Evolutionary conservation across 2,113 vertebrate species (phyloP).

Genomic region (Mesoclemmys tuberculata): DNA sequence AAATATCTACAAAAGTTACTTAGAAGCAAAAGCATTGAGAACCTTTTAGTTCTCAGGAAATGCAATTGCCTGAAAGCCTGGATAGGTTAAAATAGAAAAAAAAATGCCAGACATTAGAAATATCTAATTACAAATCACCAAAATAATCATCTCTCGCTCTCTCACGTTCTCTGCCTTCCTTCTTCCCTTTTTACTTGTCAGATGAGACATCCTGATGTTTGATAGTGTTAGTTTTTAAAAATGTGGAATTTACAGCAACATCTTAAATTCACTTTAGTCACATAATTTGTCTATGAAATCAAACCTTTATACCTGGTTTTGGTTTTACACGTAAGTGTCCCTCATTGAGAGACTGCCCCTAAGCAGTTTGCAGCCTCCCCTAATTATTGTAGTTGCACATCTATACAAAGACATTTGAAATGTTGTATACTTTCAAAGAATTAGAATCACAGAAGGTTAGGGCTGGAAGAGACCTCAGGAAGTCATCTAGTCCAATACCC

Average conservation of each 20-base stretch:
- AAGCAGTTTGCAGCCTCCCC: background rate
- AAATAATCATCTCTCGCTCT: background rate
- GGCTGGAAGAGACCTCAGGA: too few relatives aligned
- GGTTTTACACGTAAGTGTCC: background rate
- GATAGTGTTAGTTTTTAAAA: background rate
- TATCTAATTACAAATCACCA: background rate
- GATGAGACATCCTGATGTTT: background rate
- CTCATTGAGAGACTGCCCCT: background rate
- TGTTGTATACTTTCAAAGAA: background rate
- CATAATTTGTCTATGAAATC: background rate
- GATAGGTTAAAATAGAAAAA: background rate
- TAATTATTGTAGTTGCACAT: background rate
- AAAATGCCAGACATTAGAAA: background rate
- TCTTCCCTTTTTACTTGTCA: background rate
- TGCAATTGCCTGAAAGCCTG: background rate
- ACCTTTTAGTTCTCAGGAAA: background rate
- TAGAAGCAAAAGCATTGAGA: background rate
- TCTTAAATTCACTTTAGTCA: background rate
- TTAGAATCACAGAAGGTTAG: too few relatives aligned
- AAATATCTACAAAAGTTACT: background rate
- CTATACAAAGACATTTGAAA: background rate
- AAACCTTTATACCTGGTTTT: background rate
- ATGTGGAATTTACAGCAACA: background rate
- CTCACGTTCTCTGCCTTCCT: background rate
- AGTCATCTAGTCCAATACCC: too few relatives aligned